Percentiles rank a stretch among this genome's conserved stretches.
Evolutionary conservation across 2,888 invertebrate genomes (phyloP).

Genomic region (Rhogogaster chlorosoma): DNA sequence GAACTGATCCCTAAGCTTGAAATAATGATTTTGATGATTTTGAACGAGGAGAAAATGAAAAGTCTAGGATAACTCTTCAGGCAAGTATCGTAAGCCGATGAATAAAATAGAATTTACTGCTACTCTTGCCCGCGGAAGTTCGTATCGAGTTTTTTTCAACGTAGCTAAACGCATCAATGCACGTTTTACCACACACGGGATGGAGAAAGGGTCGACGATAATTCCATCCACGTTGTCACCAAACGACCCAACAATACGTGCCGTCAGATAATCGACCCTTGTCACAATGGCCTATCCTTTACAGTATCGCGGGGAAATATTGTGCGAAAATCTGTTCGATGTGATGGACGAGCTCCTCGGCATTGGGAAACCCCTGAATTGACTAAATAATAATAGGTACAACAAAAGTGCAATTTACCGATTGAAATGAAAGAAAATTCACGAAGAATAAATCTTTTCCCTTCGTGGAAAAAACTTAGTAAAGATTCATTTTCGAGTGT

Average conservation of each 20-base stretch:
- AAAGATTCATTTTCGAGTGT: background rate
- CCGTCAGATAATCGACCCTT: slow-evolving; percentile 46
- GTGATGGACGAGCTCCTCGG: background rate
- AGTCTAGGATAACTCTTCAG: background rate
- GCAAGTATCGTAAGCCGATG: background rate
- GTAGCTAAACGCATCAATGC: slow-evolving; percentile 1
- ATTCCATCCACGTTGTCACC: slow-evolving; percentile 46
- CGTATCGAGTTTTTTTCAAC: slow-evolving; percentile 21
- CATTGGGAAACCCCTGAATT: background rate
- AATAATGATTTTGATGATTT: slow-evolving; percentile 22
- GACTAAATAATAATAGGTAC: background rate
- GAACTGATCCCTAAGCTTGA: background rate
- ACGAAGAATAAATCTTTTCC: background rate
- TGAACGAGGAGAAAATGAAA: slow-evolving; percentile 26
- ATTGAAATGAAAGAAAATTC: background rate
- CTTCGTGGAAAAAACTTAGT: no score
- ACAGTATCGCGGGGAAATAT: slow-evolving; percentile 35
- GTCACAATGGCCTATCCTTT: slow-evolving; percentile 41
- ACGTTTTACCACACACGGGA: slow-evolving; percentile 17
- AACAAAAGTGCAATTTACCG: slow-evolving; percentile 31
- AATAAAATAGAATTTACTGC: slow-evolving; percentile 28
- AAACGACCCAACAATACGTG: slow-evolving; percentile 46
- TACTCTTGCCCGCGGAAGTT: background rate
- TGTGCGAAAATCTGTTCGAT: slow-evolving; percentile 28
- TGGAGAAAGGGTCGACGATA: slow-evolving; percentile 39